Conservation (phyloP, 2,113 vertebrate genomes). For the Neopipo cinnamomea region DNA sequence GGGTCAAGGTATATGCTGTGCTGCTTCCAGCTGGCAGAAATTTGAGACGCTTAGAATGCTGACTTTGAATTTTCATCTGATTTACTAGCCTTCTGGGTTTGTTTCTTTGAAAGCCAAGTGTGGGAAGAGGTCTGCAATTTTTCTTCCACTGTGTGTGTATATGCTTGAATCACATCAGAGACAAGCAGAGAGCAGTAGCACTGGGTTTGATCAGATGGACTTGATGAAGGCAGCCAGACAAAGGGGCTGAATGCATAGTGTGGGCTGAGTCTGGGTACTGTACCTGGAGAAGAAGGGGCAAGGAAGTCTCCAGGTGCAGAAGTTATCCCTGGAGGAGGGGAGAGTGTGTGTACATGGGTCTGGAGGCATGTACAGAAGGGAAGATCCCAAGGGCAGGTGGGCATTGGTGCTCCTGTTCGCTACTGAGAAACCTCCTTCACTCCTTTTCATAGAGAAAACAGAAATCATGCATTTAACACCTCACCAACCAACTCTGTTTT, state of each 20-base stretch:
- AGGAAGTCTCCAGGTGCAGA: background rate
- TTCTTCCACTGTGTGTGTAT: background rate
- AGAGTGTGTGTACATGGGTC: rapidly evolving
- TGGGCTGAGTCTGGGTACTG: background rate
- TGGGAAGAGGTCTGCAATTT: background rate
- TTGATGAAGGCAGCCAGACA: background rate
- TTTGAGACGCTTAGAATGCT: background rate
- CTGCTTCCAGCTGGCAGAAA: conserved; percentile 23
- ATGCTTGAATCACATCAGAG: background rate
- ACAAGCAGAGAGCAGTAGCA: background rate
- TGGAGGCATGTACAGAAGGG: background rate
- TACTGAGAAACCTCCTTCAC: background rate
- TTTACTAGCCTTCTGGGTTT: background rate
- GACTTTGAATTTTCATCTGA: background rate
- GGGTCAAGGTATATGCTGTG: conserved; percentile 9
- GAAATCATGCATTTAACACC: background rate
- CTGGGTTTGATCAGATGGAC: background rate
- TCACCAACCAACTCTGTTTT: background rate
- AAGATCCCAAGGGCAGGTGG: background rate
- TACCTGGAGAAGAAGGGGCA: background rate
- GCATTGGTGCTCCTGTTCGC: background rate
- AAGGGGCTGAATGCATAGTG: background rate
- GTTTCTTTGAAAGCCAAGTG: background rate
- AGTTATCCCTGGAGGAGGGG: background rate
- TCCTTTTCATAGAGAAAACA: background rate